Percentiles rank a stretch among this genome's conserved stretches.
These are phyloP conservation scores for Bombus superbus DNA, from an alignment of 1,140 invertebrate species.

Conservation along the genomic window DNA sequence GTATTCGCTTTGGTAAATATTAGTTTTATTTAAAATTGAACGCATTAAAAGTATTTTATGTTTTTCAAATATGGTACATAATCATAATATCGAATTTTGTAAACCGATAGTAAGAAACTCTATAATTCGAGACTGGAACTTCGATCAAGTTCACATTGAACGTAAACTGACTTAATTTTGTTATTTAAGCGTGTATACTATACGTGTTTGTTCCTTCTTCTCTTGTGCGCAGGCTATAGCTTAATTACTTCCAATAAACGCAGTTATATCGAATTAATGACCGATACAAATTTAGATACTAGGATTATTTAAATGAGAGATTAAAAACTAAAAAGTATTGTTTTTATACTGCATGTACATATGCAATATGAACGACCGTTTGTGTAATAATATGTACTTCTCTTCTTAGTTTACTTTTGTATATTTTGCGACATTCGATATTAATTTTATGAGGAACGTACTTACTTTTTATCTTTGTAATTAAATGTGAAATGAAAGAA, in stretches of 20 bases:
- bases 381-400: slow-evolving; percentile 12
- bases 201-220: slow-evolving; percentile 39
- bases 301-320: slow-evolving; percentile 22
- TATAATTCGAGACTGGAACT: slow-evolving; percentile 23
- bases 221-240: slow-evolving; percentile 2
- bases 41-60: not conserved
- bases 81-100: not conserved
- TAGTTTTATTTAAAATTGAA: too few relatives aligned
- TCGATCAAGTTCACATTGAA: not conserved
- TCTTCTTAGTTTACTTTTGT: slow-evolving; percentile 25
- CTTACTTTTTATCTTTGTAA: slow-evolving; percentile 8
- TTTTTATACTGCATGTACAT: not conserved
- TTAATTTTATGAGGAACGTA: slow-evolving; percentile 20
- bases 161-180: slow-evolving; percentile 7
- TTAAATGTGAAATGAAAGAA: not conserved
- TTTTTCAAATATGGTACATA: not conserved
- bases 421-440: slow-evolving; percentile 14
- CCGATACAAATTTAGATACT: slow-evolving; percentile 8
- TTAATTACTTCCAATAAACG: slow-evolving; percentile 29
- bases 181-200: slow-evolving; percentile 20
- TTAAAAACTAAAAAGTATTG: slow-evolving; percentile 3
- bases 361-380: not conserved
- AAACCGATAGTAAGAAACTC: not conserved
- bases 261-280: slow-evolving; percentile 8
- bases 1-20: not conserved